A percentile compares a stretch with the other conserved stretches of the same genome.
These are phyloP conservation scores for Grus americana DNA, from an alignment of 2,113 vertebrate species.

Conservation along the genomic window DNA sequence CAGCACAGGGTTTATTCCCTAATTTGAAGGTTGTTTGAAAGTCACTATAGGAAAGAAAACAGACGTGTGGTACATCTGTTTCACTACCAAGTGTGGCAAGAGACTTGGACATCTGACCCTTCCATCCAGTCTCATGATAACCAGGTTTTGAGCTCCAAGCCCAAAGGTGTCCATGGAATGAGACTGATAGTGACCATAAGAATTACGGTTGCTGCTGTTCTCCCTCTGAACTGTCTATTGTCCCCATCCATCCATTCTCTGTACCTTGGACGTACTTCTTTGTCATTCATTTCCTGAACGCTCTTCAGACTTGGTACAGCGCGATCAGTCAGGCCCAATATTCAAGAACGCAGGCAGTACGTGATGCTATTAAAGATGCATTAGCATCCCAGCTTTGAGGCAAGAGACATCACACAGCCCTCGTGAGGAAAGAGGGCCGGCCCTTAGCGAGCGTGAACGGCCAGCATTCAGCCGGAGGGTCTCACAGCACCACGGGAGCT, in stretches of 20 bases:
- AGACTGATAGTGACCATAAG: not conserved
- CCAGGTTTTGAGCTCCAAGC: not conserved
- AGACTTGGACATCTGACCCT: not conserved
- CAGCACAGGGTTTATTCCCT: not conserved
- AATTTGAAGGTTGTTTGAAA: not conserved
- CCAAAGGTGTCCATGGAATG: not conserved
- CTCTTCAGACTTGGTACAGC: not conserved
- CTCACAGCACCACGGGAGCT: not conserved
- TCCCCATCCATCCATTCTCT: not conserved
- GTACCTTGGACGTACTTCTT: not conserved
- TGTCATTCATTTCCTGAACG: not conserved
- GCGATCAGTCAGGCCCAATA: not conserved
- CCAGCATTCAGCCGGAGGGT: fast-evolving
- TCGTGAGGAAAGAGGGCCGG: not conserved
- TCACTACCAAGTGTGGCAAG: not conserved
- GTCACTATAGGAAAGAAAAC: not conserved
- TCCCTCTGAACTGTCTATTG: not conserved
- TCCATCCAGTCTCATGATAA: not conserved
- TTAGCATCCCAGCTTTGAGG: not conserved
- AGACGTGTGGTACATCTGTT: not conserved
- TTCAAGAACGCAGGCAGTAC: not conserved
- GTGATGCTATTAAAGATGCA: not conserved
- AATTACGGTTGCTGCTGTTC: not conserved
- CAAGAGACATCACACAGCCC: not conserved
- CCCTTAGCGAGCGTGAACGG: not conserved